A percentile compares a stretch with the other conserved stretches of the same genome.
These are phyloP conservation scores for Axinella damicornis DNA, from an alignment of 37 sponge, comb jelly and placozoan species.

Conservation along the genomic window DNA sequence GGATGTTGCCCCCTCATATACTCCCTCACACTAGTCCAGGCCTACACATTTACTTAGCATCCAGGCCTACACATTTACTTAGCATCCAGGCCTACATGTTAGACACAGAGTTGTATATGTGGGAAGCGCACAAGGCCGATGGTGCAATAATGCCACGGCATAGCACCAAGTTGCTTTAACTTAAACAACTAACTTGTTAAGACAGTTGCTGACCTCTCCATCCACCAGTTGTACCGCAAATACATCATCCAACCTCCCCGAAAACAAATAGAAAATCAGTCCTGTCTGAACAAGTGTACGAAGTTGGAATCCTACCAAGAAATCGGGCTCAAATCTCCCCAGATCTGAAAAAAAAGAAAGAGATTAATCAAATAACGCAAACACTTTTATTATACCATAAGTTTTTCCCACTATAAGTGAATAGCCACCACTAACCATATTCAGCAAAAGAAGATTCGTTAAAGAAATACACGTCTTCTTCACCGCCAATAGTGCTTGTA, in stretches of 20 bases:
- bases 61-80: no score
- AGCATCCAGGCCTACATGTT: no score
- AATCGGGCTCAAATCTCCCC: background rate
- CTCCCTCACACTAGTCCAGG: no score
- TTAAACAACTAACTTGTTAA: no score
- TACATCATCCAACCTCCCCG: background rate
- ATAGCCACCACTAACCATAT: background rate
- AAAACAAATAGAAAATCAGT: slow-evolving; percentile 3
- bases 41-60: no score
- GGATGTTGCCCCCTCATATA: no score
- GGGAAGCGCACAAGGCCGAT: no score
- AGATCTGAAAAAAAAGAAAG: background rate
- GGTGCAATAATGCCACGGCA: no score
- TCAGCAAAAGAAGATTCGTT: background rate
- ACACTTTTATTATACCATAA: no score
- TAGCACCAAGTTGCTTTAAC: background rate
- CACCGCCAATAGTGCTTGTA: background rate
- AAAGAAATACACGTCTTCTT: background rate
- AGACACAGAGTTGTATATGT: no score
- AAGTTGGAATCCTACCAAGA: background rate
- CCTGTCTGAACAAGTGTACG: background rate
- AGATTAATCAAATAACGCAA: no score
- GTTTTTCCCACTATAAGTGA: no score
- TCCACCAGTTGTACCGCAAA: background rate
- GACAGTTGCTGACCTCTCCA: background rate